Conservation (phyloP, 1,140 invertebrate species). For the Alviniconcha marisindica region DNA sequence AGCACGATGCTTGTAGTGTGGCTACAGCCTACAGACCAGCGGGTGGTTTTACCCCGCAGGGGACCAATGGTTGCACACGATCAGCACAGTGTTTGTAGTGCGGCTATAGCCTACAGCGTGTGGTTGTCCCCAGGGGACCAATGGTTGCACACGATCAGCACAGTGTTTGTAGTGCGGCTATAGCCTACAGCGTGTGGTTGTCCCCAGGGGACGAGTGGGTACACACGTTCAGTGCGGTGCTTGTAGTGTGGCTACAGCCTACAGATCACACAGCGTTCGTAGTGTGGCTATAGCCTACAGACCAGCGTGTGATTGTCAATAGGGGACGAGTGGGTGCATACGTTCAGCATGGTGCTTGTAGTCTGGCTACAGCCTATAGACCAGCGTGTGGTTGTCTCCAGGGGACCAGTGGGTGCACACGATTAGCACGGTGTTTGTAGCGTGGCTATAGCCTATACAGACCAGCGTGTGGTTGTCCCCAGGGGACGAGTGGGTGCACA, state of each 20-base stretch:
- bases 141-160: no score
- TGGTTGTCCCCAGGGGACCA: no score
- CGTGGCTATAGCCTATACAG: not conserved
- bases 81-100: not conserved
- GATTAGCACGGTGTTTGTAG: not conserved
- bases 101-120: no score
- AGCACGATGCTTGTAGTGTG: not conserved
- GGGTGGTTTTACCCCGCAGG: not conserved
- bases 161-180: no score
- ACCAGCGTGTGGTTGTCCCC: no score
- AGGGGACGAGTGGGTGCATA: constrained; percentile 44
- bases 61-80: not conserved
- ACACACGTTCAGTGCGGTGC: no score
- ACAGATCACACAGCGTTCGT: no score
- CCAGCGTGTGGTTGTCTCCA: no score
- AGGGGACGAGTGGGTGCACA: no score
- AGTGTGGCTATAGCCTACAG: not conserved
- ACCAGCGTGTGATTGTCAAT: not conserved
- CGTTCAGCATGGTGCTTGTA: not conserved
- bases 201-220: no score
- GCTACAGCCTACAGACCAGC: constrained; percentile 41
- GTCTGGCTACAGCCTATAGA: not conserved
- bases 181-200: constrained; percentile 19
- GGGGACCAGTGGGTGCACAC: not conserved
- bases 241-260: no score